phyloP scores from a whole-genome alignment of 2,797 vertebrate genomes.

The Trachops cirrhosus region DNA sequence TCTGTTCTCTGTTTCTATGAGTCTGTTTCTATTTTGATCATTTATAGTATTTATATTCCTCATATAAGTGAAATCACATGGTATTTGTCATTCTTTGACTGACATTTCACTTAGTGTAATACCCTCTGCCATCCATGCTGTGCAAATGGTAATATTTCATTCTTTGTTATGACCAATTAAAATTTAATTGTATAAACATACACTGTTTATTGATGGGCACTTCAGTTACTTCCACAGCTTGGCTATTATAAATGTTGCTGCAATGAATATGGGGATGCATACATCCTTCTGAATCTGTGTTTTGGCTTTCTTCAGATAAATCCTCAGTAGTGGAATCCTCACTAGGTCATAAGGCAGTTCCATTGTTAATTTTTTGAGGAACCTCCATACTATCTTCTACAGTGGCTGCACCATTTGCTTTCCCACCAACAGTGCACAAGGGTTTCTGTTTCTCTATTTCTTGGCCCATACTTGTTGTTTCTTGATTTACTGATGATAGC shows the following conservation, averaged over 20 bases:
- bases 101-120: neutral
- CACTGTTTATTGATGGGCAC: neutral
- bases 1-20: neutral
- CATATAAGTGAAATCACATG: neutral
- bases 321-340: neutral
- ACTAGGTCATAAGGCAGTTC: neutral
- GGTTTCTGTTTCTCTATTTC: neutral
- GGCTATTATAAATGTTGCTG: neutral
- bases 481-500: neutral
- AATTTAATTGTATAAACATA: neutral
- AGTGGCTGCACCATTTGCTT: neutral
- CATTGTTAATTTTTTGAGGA: neutral
- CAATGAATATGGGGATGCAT: neutral
- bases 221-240: neutral
- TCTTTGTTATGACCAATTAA: neutral
- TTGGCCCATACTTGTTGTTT: neutral
- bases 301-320: neutral
- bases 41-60: neutral
- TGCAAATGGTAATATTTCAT: neutral
- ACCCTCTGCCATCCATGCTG: neutral
- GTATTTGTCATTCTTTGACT: neutral
- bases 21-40: neutral
- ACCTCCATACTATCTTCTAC: neutral
- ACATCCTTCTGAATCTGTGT: neutral
- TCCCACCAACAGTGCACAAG: neutral